phyloP scores from a whole-genome alignment of 1,140 invertebrate species.

The Macrostomum lignano region DNA sequence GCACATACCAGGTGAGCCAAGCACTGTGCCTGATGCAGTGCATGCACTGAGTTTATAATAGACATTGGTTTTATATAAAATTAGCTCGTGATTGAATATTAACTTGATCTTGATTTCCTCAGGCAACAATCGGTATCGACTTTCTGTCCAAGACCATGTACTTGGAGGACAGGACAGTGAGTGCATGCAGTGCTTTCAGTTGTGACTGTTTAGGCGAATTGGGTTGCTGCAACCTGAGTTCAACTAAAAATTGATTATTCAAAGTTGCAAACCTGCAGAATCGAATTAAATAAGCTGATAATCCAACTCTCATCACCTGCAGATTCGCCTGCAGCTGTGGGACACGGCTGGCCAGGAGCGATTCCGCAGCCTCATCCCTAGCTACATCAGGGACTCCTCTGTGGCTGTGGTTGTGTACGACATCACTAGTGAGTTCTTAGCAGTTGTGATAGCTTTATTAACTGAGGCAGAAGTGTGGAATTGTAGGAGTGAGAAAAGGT shows the following conservation, averaged over 20 bases:
- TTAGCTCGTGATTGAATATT: neutral
- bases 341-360: slow-evolving; percentile 93
- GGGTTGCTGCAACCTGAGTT: too few species aligned
- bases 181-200: too few species aligned
- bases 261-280: neutral
- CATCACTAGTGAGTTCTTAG: slow-evolving; percentile 52
- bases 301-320: neutral
- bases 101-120: slow-evolving; percentile 17
- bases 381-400: slow-evolving; percentile 93
- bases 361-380: slow-evolving; percentile 87
- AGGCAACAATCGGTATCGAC: slow-evolving; percentile 98
- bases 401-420: slow-evolving; percentile 98
- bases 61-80: neutral
- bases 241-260: too few species aligned
- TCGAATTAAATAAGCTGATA: neutral
- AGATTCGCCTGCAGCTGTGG: slow-evolving; percentile 62
- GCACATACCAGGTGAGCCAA: slow-evolving; percentile 46
- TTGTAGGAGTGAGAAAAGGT: too few species aligned
- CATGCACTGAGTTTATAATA: too few species aligned
- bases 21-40: too few species aligned
- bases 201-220: too few species aligned
- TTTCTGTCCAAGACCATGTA: slow-evolving; percentile 99
- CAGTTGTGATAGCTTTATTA: neutral
- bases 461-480: too few species aligned
- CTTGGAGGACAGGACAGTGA: slow-evolving; percentile 83